phyloP scores from a whole-genome alignment of 2,113 vertebrate species.

The Thryonomys swinderianus region DNA sequence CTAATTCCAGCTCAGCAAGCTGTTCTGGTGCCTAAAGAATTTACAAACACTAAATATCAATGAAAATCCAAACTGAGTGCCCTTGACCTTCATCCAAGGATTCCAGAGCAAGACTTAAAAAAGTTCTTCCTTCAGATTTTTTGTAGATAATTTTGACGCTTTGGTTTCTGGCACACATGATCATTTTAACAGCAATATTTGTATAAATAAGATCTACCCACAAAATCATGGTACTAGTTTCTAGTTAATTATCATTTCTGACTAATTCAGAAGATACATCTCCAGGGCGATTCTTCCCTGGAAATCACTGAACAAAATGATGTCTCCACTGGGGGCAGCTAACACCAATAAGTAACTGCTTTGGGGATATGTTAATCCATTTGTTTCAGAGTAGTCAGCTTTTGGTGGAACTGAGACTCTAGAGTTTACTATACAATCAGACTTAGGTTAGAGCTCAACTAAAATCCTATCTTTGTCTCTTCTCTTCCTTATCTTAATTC shows the following conservation, averaged over 20 bases:
- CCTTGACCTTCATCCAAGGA: background rate
- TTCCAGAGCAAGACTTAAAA: background rate
- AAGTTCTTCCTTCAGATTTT: background rate
- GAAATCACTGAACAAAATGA: background rate
- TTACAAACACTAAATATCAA: slow-evolving; percentile 29
- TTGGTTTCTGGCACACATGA: background rate
- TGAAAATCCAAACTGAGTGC: background rate
- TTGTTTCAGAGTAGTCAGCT: background rate
- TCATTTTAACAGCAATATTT: background rate
- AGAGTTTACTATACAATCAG: background rate
- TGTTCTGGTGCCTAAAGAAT: slow-evolving; percentile 23
- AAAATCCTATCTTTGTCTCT: background rate
- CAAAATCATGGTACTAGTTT: background rate
- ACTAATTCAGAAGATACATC: background rate
- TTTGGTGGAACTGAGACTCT: background rate
- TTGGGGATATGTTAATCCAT: background rate
- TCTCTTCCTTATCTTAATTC: background rate
- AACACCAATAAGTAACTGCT: background rate
- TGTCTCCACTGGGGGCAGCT: background rate
- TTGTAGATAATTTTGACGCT: background rate
- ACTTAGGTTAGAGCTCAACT: background rate
- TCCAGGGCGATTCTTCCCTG: background rate
- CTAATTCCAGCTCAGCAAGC: background rate
- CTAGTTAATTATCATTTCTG: background rate
- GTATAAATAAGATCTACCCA: background rate